Evolutionary conservation across 2,797 vertebrate species (phyloP).

Genomic region (Xiphorhynchus erythropygius): DNA sequence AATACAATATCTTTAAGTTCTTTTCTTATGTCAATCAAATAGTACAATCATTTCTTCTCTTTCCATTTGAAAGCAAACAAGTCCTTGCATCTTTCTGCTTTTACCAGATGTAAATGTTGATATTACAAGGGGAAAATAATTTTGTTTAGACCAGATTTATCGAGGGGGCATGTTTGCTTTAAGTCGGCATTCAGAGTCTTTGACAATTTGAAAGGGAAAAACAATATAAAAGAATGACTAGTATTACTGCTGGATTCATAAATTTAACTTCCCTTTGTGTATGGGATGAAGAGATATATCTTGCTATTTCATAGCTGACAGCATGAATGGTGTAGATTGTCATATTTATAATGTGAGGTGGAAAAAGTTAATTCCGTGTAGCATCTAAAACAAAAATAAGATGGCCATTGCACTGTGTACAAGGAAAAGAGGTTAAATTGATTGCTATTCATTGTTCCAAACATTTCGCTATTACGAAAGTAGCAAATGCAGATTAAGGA

Average conservation of each 20-base stretch:
- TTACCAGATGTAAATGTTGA: not conserved
- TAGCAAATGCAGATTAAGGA: constrained; percentile 42
- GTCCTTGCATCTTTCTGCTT: not conserved
- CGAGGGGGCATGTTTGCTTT: not conserved
- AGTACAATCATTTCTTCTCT: not conserved
- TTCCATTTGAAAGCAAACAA: constrained; percentile 1
- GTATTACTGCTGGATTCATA: not conserved
- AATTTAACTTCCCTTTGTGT: constrained; percentile 32
- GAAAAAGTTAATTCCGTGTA: not conserved
- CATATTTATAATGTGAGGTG: constrained; percentile 23
- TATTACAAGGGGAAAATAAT: not conserved
- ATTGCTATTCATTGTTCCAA: constrained; percentile 44
- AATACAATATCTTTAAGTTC: constrained; percentile 14
- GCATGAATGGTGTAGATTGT: constrained; percentile 12
- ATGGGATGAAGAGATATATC: constrained; percentile 21
- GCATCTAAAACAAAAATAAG: constrained; percentile 43
- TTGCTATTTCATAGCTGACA: constrained; percentile 26
- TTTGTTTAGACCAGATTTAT: constrained; percentile 14
- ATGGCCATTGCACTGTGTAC: not conserved
- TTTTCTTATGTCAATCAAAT: not conserved
- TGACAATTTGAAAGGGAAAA: not conserved
- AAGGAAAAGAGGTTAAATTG: constrained; percentile 48
- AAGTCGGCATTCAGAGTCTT: not conserved
- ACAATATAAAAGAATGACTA: not conserved
- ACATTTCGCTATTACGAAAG: not conserved